Evolutionary conservation across 2,797 vertebrate genomes (phyloP).

Genomic region (Sebastes cheni): DNA sequence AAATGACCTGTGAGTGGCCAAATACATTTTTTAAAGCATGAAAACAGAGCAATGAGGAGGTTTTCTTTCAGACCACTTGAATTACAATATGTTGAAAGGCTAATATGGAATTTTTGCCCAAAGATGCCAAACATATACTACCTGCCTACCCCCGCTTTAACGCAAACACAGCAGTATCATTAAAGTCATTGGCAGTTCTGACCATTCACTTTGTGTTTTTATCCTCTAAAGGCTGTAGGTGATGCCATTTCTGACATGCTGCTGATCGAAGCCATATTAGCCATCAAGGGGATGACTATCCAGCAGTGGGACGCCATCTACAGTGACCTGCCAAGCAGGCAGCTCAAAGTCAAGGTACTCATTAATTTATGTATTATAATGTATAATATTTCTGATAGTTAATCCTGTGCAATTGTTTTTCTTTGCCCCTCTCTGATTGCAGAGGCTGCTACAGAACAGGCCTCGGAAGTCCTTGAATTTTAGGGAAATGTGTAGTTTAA

Average conservation of each 20-base stretch:
- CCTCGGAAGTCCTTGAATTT: neutral
- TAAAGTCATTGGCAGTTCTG: neutral
- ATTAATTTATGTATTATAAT: neutral
- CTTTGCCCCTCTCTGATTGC: neutral
- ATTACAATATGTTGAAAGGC: neutral
- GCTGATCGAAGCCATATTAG: slow-evolving; percentile 92
- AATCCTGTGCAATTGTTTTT: neutral
- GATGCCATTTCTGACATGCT: slow-evolving; percentile 96
- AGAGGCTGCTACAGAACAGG: neutral
- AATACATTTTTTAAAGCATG: neutral
- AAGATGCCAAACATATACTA: too few species aligned
- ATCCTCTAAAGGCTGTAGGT: slow-evolving; percentile 86
- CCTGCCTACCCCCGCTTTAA: neutral
- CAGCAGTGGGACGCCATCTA: slow-evolving; percentile 93
- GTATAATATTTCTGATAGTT: neutral
- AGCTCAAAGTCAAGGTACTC: slow-evolving; percentile 93
- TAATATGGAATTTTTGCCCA: neutral
- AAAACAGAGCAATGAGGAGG: neutral
- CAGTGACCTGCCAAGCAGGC: slow-evolving; percentile 90
- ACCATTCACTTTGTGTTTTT: neutral
- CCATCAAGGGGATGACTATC: slow-evolving; percentile 86
- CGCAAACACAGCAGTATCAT: neutral
- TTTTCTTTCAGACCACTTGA: neutral
- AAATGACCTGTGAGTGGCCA: neutral
- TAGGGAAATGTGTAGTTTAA: too few species aligned